phyloP scores from a whole-genome alignment of 2,797 vertebrate species.

The Octomys mimax region DNA sequence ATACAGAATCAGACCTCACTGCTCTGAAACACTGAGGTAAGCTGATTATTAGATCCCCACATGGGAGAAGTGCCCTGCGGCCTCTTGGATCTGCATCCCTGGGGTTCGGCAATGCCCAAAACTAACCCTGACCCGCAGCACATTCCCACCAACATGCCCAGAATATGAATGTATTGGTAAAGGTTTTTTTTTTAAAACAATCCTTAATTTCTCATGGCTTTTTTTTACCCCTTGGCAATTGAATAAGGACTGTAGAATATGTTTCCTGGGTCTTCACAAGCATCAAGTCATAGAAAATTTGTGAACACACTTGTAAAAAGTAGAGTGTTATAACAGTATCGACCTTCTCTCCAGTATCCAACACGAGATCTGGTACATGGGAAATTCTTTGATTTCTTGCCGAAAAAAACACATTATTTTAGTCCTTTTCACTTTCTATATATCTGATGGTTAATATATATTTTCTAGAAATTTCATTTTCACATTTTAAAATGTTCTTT shows the following conservation, averaged over 20 bases:
- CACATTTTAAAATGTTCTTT: neutral
- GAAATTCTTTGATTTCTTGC: accelerated
- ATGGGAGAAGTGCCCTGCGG: accelerated
- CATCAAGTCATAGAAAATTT: neutral
- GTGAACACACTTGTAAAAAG: neutral
- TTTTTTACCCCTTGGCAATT: too few species aligned
- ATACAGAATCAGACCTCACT: neutral
- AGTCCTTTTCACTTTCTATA: neutral
- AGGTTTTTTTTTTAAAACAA: neutral
- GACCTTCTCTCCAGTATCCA: too few species aligned
- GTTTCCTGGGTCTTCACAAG: neutral
- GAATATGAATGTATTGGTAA: neutral
- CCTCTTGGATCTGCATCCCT: neutral
- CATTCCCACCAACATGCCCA: neutral
- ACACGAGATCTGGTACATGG: accelerated
- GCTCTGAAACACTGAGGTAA: neutral
- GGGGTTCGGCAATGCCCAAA: neutral
- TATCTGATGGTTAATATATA: neutral
- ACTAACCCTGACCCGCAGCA: neutral
- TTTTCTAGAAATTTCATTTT: neutral
- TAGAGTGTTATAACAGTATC: accelerated
- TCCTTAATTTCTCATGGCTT: neutral
- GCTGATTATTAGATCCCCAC: neutral
- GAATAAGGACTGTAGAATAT: neutral
- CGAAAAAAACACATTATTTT: neutral